A percentile compares a stretch with the other conserved stretches of the same genome.
phyloP scores from a whole-genome alignment of 53 echinoderm and acorn worm species.

The Zoroaster sp. region DNA sequence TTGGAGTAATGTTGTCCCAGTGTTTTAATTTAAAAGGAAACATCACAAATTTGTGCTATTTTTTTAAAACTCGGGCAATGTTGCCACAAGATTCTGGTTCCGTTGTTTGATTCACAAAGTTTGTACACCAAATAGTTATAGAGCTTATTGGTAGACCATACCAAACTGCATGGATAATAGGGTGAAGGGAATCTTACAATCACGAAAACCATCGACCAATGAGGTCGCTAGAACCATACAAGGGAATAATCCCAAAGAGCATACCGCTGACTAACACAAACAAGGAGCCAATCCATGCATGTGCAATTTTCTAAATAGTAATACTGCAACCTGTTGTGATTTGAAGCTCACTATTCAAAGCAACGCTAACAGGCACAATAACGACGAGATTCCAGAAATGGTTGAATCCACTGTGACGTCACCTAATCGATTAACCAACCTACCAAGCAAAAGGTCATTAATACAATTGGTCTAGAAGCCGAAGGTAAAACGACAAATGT shows the following conservation, averaged over 20 bases:
- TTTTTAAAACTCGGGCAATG: no score
- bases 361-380: background rate
- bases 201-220: background rate
- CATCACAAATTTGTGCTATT: no score
- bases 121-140: no score
- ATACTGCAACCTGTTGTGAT: background rate
- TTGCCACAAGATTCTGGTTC: no score
- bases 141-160: no score
- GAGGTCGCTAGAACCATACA: background rate
- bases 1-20: no score
- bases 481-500: background rate
- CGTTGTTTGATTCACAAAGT: no score
- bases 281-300: no score
- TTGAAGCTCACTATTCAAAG: background rate
- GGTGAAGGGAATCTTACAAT: no score
- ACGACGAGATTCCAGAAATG: background rate
- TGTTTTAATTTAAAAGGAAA: no score
- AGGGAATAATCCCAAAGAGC: background rate
- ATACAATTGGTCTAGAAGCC: background rate
- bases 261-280: background rate
- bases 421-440: background rate
- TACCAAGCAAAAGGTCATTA: background rate
- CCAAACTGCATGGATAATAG: no score
- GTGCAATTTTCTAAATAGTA: background rate
- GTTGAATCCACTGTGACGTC: background rate